Evolutionary conservation across 2,888 invertebrate genomes (phyloP).

Genomic region (Syrphus vitripennis): DNA sequence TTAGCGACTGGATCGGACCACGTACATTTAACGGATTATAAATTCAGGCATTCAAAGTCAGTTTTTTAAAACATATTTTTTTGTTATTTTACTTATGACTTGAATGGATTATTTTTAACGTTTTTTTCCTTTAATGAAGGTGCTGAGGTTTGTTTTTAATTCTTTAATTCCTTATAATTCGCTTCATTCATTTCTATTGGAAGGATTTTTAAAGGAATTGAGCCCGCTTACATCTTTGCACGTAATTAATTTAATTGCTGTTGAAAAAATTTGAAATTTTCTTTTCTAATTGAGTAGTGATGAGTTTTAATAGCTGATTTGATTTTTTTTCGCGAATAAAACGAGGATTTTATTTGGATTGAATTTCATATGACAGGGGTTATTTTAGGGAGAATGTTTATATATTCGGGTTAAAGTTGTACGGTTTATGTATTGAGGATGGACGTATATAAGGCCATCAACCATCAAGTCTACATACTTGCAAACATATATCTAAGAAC

Average conservation of each 20-base stretch:
- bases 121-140: neutral
- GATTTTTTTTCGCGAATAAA: too few species aligned
- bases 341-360: neutral
- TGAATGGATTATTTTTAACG: conserved; percentile 12
- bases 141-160: conserved; percentile 25
- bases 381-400: too few species aligned
- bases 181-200: conserved; percentile 17
- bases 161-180: conserved; percentile 9
- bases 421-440: too few species aligned
- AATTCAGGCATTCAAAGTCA: conserved; percentile 27
- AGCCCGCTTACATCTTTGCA: conserved; percentile 17
- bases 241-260: neutral
- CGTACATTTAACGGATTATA: conserved; percentile 58
- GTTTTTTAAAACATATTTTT: conserved; percentile 39
- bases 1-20: neutral
- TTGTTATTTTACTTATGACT: conserved; percentile 17
- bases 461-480: too few species aligned
- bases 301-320: neutral
- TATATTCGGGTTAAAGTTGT: too few species aligned
- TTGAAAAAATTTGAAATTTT: neutral
- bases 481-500: too few species aligned
- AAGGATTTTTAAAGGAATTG: neutral
- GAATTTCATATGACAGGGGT: neutral
- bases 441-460: too few species aligned
- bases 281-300: neutral